phyloP scores from a whole-genome alignment of 64 coral and sea anemone species.

The Platygyra sinensis region DNA sequence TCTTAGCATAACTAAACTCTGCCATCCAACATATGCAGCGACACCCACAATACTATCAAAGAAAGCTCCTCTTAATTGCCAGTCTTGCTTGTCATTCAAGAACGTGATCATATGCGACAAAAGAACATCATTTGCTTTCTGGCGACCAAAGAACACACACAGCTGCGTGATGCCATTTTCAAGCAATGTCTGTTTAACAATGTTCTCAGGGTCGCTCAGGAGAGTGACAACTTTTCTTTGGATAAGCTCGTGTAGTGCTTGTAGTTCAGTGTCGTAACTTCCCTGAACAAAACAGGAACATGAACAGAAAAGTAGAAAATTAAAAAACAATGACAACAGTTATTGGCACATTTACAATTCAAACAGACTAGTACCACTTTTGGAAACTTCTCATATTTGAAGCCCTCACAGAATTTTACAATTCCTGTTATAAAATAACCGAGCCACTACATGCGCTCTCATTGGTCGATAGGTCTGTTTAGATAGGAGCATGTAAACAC shows the following conservation, averaged over 20 bases:
- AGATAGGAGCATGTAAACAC: too few relatives aligned
- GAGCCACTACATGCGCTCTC: too few relatives aligned
- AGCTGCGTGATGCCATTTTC: slow-evolving; percentile 96
- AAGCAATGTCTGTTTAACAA: slow-evolving; percentile 92
- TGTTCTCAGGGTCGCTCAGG: slow-evolving; percentile 91
- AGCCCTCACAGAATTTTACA: too few relatives aligned
- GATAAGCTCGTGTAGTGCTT: slow-evolving; percentile 75
- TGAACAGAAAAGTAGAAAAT: not conserved
- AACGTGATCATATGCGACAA: slow-evolving; percentile 98
- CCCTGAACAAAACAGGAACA: slow-evolving; percentile 36
- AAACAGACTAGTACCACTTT: not conserved
- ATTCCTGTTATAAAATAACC: too few relatives aligned
- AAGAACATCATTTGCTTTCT: slow-evolving; percentile 95
- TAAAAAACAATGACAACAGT: not conserved
- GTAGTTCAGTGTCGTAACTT: slow-evolving; percentile 72
- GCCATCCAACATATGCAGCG: slow-evolving; percentile 96
- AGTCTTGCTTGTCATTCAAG: slow-evolving; percentile 95
- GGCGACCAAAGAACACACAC: slow-evolving; percentile 97
- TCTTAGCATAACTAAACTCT: slow-evolving; percentile 92
- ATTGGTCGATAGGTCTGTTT: too few relatives aligned
- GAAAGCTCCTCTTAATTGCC: slow-evolving; percentile 90
- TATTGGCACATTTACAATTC: too few relatives aligned
- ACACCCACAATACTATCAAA: slow-evolving; percentile 99
- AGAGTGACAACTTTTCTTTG: slow-evolving; percentile 80
- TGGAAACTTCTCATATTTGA: not conserved